phyloP scores from a whole-genome alignment of 1,140 invertebrate species.

The Eriocheir sinensis region DNA sequence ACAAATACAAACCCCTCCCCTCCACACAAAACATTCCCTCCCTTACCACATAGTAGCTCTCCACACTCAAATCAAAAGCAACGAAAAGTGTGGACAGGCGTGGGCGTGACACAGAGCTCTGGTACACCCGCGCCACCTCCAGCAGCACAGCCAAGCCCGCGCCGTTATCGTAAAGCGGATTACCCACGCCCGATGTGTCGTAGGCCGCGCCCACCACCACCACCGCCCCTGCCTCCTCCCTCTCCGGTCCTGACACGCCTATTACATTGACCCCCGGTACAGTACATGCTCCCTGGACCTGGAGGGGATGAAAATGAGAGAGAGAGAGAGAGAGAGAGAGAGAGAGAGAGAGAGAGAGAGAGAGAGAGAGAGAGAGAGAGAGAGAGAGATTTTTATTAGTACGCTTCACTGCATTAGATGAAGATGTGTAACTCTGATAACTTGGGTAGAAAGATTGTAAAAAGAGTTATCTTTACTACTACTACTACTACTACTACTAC shows the following conservation, averaged over 20 bases:
- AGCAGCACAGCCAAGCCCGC: slow-evolving; percentile 57
- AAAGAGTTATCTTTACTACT: too few species aligned
- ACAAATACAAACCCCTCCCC: too few species aligned
- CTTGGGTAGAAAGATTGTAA: too few species aligned
- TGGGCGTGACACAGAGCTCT: background rate
- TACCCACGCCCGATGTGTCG: slow-evolving; percentile 19
- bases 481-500: too few species aligned
- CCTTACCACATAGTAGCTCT: slow-evolving; percentile 55
- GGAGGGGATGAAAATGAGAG: too few species aligned
- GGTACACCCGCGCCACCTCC: slow-evolving; percentile 59
- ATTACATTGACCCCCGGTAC: slow-evolving; percentile 51
- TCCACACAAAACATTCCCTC: too few species aligned
- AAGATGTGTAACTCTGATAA: too few species aligned
- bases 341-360: too few species aligned
- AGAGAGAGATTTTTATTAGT: too few species aligned
- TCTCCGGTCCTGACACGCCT: slow-evolving; percentile 36
- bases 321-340: background rate
- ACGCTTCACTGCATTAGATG: too few species aligned
- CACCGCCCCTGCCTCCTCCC: background rate
- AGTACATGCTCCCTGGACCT: background rate
- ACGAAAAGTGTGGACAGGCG: slow-evolving; percentile 47
- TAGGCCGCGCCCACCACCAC: slow-evolving; percentile 64
- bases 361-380: too few species aligned
- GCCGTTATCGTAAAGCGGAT: slow-evolving; percentile 57
- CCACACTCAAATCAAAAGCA: slow-evolving; percentile 61